Base-by-base conservation (phyloP, 2,888 invertebrate genomes). In the Phanerotoma sp. region DNA sequence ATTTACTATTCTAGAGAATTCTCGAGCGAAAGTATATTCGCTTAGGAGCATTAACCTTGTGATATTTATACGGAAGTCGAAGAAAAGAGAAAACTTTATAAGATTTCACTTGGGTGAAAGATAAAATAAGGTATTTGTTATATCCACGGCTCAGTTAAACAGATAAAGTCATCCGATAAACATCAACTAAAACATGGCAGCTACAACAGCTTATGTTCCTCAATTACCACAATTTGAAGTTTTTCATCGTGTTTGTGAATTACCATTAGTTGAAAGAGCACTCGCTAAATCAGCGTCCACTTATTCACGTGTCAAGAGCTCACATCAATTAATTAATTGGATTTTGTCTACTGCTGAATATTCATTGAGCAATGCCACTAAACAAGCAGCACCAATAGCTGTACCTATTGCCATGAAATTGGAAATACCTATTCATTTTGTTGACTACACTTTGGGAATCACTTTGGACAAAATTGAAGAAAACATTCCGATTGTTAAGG, bases 371-470 rank as follows among this genome's bases (percentile, higher is more conserved):
- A 78, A 72, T 52, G 82, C 81, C 1, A 78, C 80, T 2, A 80
- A 78, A 63, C 77, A 79, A 49, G 80, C 80, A 6, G 79, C 77
- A 47, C 81, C 82, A 3, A 76, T 80, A 32, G 81, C 81, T 0
- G 82, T 80, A 1, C 87, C 87, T 0, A 83, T 83, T 61, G 86
- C 86, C 11, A 80, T 76, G 57, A 80, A 78, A 65, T 70, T 83
- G 60, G 81, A 82, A 71, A 75, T 74, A 28, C 82, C 82, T 38
- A 83, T 83, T 57, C 62, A 83, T 66, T 80, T 79, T 52, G 85
- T 88, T 6, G 88, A 88, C 74, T 83, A 86, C 50, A 84, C 79
- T 32, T 71, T 87, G n/a, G 86, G 87, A 40, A 82, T 83, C 47
- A 87, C 84, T 33, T 80, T 88, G 35, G 84, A 85, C 55, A 82